Conservation (phyloP, 2,888 invertebrate species). For the Erebia aethiops region DNA sequence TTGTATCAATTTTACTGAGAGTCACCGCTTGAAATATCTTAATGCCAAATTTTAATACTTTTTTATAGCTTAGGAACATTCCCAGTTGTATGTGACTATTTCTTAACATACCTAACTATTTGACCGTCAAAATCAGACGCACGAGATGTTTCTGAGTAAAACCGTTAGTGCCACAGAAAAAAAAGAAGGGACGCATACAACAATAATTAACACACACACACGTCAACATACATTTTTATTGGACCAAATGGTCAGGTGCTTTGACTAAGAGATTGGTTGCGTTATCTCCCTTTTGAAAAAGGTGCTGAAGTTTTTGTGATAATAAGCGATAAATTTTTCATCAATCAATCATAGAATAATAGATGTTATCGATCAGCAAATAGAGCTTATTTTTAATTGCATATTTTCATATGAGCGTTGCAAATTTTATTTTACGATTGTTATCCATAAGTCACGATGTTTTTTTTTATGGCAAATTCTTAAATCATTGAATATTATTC, state of each 20-base stretch:
- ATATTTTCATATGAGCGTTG: slow-evolving; percentile 2
- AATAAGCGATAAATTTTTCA: not conserved
- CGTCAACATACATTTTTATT: not conserved
- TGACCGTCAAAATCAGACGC: too few relatives aligned
- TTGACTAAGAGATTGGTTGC: not conserved
- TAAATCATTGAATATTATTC: slow-evolving; percentile 2
- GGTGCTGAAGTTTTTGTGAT: not conserved
- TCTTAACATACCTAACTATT: too few relatives aligned
- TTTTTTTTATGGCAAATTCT: slow-evolving; percentile 6
- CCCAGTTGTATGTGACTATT: too few relatives aligned
- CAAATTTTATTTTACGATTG: slow-evolving; percentile 18
- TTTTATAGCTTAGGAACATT: too few relatives aligned
- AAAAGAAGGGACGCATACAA: not conserved
- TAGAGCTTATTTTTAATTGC: slow-evolving; percentile 13
- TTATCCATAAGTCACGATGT: slow-evolving; percentile 18
- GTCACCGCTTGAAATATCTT: too few relatives aligned
- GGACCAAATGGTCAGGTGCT: not conserved
- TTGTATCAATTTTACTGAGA: too few relatives aligned
- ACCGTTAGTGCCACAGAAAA: too few relatives aligned
- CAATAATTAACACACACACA: not conserved
- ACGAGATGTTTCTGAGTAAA: too few relatives aligned
- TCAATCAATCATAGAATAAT: slow-evolving; percentile 14
- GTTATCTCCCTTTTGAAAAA: not conserved
- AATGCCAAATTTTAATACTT: too few relatives aligned
- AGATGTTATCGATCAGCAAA: not conserved